Base-by-base conservation (phyloP, 2,797 vertebrate genomes). In the Phyllotis vaccarum region DNA sequence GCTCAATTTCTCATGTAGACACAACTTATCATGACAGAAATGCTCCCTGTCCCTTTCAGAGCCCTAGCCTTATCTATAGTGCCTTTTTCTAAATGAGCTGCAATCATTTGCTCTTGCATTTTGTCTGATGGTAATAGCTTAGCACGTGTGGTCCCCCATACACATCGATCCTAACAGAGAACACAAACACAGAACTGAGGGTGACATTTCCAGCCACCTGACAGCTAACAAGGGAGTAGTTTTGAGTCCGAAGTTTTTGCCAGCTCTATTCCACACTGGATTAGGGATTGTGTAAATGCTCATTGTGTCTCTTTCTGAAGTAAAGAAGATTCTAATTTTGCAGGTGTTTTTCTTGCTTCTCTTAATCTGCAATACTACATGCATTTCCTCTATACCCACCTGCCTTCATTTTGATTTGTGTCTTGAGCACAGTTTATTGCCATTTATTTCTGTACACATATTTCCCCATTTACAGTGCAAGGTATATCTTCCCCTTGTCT, bases 321-420 rank as follows among this genome's bases (percentile, higher is more conserved):
- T 22, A 62, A 90, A 85, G 14, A 86, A 16, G 46, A 13, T 93
- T 83, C 2, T 29, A 37, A 13, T 90, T 16, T 68, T 7, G 1
- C 29, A 89, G 31, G 5, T 46, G 74, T 68, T 92, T 40, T 62
- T 93, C 37, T n/a, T 76, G 52, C 16, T 93, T 93, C 92, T 34
- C 22, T 94, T 9, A 82, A 11, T 64, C 17, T 88, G 22, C 10
- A 31, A 4, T 74, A 74, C 34, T 52, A 46, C 27, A 46, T 90
- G 31, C 1, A 46, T 88, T 89, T 68, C 2, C 22, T 74, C 2
- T 60, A 1, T 68, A 46, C 74, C 17, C 79, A 29, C 8, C 49
- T 70, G 62, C 52, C 17, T 95, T 79, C 43, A 43, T 70, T 96
- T 95, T 90, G 24, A 60, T 75, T 43, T 89, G 0, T 60, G 6